These are phyloP conservation scores for Drosophila jambulina DNA, from an alignment of 1,140 invertebrate genomes.

Conservation along the genomic window DNA sequence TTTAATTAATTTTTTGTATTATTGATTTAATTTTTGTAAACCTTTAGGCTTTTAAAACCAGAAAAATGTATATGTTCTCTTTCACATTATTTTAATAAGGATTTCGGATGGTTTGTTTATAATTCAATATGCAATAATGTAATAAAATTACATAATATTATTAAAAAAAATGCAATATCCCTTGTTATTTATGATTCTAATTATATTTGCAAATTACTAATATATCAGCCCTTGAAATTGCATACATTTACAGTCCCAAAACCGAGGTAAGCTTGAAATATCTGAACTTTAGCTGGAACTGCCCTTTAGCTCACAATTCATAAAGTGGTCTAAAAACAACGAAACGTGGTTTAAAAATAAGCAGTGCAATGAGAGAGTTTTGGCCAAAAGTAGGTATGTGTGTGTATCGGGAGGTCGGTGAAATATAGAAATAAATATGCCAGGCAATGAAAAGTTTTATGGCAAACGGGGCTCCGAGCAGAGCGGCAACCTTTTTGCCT, in stretches of 20 bases:
- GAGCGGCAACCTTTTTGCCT: constrained; percentile 38
- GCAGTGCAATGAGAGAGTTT: constrained; percentile 1
- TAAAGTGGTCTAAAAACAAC: constrained; percentile 8
- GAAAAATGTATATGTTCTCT: background rate
- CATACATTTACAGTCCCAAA: background rate
- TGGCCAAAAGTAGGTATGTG: constrained; percentile 1
- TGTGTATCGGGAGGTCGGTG: background rate
- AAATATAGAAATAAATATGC: constrained; percentile 68
- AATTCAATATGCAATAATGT: background rate
- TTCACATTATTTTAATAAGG: background rate
- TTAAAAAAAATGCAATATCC: no score
- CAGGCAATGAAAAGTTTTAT: constrained; percentile 45
- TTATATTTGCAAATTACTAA: background rate
- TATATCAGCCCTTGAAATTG: background rate
- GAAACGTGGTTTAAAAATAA: constrained; percentile 10
- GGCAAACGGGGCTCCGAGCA: constrained; percentile 27
- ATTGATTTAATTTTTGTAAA: background rate
- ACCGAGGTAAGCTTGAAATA: background rate
- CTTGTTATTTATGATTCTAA: no score
- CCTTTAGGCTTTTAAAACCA: background rate
- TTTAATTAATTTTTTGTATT: background rate
- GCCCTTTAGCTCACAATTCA: constrained; percentile 8
- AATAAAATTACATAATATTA: background rate
- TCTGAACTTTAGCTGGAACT: background rate
- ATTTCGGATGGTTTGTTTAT: background rate